Evolutionary conservation across 1,140 invertebrate species (phyloP).

Genomic region (Formica exsecta): DNA sequence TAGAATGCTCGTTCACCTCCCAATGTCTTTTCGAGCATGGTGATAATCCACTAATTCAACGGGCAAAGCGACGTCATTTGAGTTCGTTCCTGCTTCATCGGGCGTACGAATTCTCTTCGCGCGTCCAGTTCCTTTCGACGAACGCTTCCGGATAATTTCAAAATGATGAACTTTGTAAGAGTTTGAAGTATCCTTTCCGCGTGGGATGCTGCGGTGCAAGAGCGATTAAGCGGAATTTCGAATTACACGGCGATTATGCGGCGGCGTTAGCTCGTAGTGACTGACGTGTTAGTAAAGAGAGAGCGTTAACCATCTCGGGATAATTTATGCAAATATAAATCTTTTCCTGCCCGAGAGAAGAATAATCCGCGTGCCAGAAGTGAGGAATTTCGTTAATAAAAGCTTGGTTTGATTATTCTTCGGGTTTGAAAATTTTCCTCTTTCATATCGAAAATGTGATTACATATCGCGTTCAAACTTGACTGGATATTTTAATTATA

Average conservation of each 20-base stretch:
- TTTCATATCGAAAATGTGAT: neutral
- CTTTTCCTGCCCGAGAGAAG: neutral
- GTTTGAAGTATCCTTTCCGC: neutral
- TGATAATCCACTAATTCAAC: slow-evolving; percentile 77
- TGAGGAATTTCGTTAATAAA: neutral
- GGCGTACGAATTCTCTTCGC: slow-evolving; percentile 28
- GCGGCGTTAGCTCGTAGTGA: neutral
- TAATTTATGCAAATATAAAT: slow-evolving; percentile 46
- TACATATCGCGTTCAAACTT: neutral
- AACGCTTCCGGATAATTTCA: slow-evolving; percentile 38
- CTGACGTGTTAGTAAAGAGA: slow-evolving; percentile 9
- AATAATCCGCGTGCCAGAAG: neutral
- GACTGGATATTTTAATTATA: neutral
- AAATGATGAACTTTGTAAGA: slow-evolving; percentile 37
- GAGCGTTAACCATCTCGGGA: neutral
- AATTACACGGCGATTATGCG: slow-evolving; percentile 20
- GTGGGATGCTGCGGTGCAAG: neutral
- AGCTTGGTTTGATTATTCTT: slow-evolving; percentile 7
- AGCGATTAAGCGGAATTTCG: slow-evolving; percentile 6
- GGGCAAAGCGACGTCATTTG: slow-evolving; percentile 49
- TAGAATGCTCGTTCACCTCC: slow-evolving; percentile 72
- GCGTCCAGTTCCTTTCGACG: neutral
- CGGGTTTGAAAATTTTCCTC: neutral
- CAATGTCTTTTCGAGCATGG: slow-evolving; percentile 57
- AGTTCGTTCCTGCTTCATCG: slow-evolving; percentile 23